Base-by-base conservation (phyloP, 2,797 vertebrate genomes). In the Odontamblyopus lacepedii region DNA sequence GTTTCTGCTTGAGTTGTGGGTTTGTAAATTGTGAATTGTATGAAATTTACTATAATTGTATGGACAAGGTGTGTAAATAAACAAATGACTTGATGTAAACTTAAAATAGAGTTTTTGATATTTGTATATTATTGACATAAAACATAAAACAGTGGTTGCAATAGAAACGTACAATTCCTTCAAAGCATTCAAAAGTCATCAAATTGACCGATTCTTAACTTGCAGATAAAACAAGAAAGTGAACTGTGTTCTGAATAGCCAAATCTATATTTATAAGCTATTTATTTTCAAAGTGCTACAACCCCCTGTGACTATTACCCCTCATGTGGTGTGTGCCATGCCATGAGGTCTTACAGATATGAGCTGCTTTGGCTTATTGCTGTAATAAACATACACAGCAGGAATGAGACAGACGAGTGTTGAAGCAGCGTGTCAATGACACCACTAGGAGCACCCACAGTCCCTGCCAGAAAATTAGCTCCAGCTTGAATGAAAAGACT, bases 31-130 rank as follows among this genome's bases (percentile, higher is more conserved):
- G 84, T 91, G 86, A 82, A 87, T 84, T 91, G 80, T 91, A 85
- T 90, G 86, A 85, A 90, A 85, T 87, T 61, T 80, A 73, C 77
- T 76, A 85, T 73, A 73, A 75, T 18, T 91, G 79, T 90, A 88
- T 16, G 76, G 83, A 70, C 56, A 76, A 79, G 59, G 80, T 88
- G 78, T 94, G 94, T 95, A 94, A 95, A 95, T 95, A 67, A 67
- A 67, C 27, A 94, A 94, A 94, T 78, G 53, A 74, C 79, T 87
- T 89, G 88, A 85, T 87, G 80, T 90, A 84, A 83, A 89, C 60
- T 2, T 76, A 71, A 65, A 27, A 26, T 8, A 35, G 72, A 26
- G 48, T 60, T 48, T 44, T 69, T 44, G 19, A 56, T 35, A 35
- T 35, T 35, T 70, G 41, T 74, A 6, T 63, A 59, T 67, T 30